Evolutionary conservation across 2,113 vertebrate genomes (phyloP).

Genomic region (Paraplagusia blochii): DNA sequence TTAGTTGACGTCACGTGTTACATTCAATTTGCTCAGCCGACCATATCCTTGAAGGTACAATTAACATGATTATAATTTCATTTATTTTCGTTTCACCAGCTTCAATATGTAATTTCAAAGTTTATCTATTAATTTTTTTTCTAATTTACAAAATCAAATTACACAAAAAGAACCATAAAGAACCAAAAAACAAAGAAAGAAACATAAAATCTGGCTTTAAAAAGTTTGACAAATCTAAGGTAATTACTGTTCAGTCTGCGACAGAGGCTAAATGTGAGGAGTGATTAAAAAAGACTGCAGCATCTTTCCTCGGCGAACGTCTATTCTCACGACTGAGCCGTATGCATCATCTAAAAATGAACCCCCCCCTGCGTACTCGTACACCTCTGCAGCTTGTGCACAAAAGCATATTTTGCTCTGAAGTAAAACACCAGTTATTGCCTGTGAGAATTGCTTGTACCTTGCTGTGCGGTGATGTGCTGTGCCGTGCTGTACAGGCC

Average conservation of each 20-base stretch:
- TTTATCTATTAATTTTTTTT: slow-evolving; percentile 13
- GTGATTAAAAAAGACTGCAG: slow-evolving; percentile 24
- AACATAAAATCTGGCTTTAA: slow-evolving; percentile 31
- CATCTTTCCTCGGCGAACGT: slow-evolving; percentile 23
- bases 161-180: slow-evolving; percentile 59
- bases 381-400: slow-evolving; percentile 3
- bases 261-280: slow-evolving; percentile 20
- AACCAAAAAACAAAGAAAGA: slow-evolving; percentile 25
- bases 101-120: slow-evolving; percentile 46
- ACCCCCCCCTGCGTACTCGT: slow-evolving; percentile 29
- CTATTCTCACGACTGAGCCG: slow-evolving; percentile 16
- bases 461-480: slow-evolving; percentile 22
- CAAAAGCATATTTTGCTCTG: slow-evolving; percentile 23
- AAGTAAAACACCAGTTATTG: slow-evolving; percentile 49
- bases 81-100: slow-evolving; percentile 50
- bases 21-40: slow-evolving; percentile 74
- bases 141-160: slow-evolving; percentile 39
- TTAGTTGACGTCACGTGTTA: slow-evolving; percentile 62
- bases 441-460: slow-evolving; percentile 48
- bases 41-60: slow-evolving; percentile 66
- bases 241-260: slow-evolving; percentile 26
- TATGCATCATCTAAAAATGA: slow-evolving; percentile 12
- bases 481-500: slow-evolving; percentile 35
- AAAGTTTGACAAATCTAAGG: slow-evolving; percentile 41
- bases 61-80: slow-evolving; percentile 46